Percentiles rank a stretch among this genome's conserved stretches.
phyloP scores from a whole-genome alignment of 2,888 invertebrate species.

The Lobophora halterata region DNA sequence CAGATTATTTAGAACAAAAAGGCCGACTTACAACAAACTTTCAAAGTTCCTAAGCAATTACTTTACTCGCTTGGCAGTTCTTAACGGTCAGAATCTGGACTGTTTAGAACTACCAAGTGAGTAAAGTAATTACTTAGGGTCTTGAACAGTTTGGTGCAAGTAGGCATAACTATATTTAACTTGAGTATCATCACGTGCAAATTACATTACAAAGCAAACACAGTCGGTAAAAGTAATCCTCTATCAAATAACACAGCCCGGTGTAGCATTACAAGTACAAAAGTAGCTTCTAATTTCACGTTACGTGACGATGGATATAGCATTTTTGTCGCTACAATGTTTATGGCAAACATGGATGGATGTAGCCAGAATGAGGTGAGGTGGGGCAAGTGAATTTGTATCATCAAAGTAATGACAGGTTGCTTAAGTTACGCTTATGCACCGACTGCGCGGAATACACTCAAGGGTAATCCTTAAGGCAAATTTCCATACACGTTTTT shows the following conservation, averaged over 20 bases:
- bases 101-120: too few relatives aligned
- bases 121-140: too few relatives aligned
- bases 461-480: too few relatives aligned
- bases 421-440: too few relatives aligned
- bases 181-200: constrained; percentile 1
- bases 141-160: not conserved
- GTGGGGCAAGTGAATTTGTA: not conserved
- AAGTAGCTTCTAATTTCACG: constrained; percentile 40
- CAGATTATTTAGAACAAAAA: too few relatives aligned
- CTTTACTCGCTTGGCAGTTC: too few relatives aligned
- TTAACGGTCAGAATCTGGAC: too few relatives aligned
- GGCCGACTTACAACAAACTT: too few relatives aligned
- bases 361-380: constrained; percentile 7
- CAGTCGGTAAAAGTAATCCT: constrained; percentile 25
- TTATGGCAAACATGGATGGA: constrained; percentile 17
- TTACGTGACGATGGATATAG: constrained; percentile 35
- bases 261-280: constrained; percentile 39
- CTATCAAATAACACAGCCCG: constrained; percentile 31
- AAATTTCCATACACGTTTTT: too few relatives aligned
- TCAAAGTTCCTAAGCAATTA: too few relatives aligned
- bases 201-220: constrained; percentile 13
- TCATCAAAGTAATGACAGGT: too few relatives aligned
- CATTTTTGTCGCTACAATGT: constrained; percentile 44
- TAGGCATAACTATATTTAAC: not conserved
- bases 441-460: too few relatives aligned